These are phyloP conservation scores for Ardeotis arabs DNA, from an alignment of 2,113 vertebrate species.

Conservation along the genomic window DNA sequence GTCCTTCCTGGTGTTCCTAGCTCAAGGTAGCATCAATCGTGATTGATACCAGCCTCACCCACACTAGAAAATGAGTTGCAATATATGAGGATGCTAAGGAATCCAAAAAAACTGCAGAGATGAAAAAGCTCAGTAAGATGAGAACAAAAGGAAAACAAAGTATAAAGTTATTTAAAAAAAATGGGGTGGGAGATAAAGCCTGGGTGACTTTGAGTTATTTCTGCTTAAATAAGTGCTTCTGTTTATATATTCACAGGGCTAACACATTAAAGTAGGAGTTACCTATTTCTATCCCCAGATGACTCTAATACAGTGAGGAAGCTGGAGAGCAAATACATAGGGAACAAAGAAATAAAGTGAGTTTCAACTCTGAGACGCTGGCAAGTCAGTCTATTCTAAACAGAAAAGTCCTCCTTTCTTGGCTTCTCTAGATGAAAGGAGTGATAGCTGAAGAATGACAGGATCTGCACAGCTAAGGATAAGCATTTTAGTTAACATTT, in stretches of 20 bases:
- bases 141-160: not conserved
- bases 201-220: not conserved
- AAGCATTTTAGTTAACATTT: too few relatives aligned
- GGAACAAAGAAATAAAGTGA: not conserved
- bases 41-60: not conserved
- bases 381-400: not conserved
- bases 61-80: not conserved
- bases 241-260: not conserved
- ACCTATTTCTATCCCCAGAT: not conserved
- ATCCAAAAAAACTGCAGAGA: not conserved
- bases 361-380: not conserved
- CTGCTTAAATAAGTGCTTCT: not conserved
- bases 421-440: not conserved
- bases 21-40: not conserved
- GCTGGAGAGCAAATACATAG: not conserved
- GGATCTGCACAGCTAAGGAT: not conserved
- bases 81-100: not conserved
- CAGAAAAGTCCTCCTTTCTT: not conserved
- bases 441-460: not conserved
- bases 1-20: not conserved
- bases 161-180: not conserved
- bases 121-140: not conserved
- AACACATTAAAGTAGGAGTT: not conserved
- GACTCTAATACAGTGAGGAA: not conserved
- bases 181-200: not conserved